Conservation (phyloP, 2,797 vertebrate genomes). For the Enoplosus armatus region DNA sequence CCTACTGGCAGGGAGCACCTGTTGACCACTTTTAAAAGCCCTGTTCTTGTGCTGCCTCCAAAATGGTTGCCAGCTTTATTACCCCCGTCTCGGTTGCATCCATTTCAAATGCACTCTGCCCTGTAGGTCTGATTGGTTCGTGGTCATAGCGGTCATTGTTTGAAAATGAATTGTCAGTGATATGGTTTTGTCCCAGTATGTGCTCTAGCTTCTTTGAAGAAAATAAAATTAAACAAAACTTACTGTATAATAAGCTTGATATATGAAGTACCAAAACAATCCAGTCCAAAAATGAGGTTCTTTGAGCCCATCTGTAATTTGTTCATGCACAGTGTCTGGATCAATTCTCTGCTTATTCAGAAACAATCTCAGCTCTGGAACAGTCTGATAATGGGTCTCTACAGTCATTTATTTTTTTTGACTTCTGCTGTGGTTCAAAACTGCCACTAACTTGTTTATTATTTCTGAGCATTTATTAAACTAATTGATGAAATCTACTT, state of each 20-base stretch:
- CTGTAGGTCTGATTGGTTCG: background rate
- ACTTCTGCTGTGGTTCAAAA: constrained; percentile 3
- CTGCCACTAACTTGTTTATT: constrained; percentile 24
- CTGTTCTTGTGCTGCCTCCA: constrained; percentile 42
- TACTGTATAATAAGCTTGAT: background rate
- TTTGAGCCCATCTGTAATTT: background rate
- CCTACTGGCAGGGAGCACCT: constrained; percentile 70
- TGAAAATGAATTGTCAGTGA: constrained; percentile 1
- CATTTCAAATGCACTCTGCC: constrained; percentile 27
- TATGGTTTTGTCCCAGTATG: too few relatives aligned
- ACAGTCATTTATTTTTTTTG: background rate
- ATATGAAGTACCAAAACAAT: background rate
- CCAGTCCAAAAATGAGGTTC: too few relatives aligned
- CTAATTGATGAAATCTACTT: constrained; percentile 13
- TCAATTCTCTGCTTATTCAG: background rate
- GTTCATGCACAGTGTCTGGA: background rate
- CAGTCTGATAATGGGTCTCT: background rate
- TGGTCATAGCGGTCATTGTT: constrained; percentile 12
- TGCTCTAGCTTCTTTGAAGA: background rate
- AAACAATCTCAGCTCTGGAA: background rate
- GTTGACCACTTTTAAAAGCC: constrained; percentile 64
- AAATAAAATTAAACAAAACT: background rate
- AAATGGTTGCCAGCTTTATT: constrained; percentile 52
- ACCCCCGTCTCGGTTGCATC: constrained; percentile 20
- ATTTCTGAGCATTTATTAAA: constrained; percentile 20